phyloP scores from a whole-genome alignment of 2,113 vertebrate genomes.

The Petaurus breviceps region DNA sequence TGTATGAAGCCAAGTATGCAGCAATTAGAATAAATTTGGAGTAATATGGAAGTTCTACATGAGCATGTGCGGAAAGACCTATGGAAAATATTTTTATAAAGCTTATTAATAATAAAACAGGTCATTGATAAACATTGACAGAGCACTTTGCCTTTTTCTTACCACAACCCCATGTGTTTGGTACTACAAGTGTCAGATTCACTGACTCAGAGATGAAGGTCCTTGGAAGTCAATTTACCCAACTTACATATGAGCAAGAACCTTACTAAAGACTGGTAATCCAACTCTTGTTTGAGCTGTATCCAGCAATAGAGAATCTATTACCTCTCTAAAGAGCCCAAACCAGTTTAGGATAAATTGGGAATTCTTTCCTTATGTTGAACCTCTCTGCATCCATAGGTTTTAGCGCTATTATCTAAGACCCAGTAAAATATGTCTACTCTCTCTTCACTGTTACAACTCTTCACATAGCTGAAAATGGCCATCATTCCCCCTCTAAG shows the following conservation, averaged over 20 bases:
- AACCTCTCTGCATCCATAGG: not conserved
- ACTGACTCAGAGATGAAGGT: not conserved
- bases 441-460: not conserved
- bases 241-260: not conserved
- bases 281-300: not conserved
- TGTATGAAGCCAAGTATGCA: conserved; percentile 97
- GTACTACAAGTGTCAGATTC: not conserved
- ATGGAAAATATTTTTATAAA: conserved; percentile 33
- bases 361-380: not conserved
- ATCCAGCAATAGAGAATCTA: not conserved
- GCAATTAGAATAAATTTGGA: conserved; percentile 98
- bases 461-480: not conserved
- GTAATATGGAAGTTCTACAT: conserved; percentile 97
- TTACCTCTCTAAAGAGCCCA: not conserved
- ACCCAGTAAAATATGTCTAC: not conserved
- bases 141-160: not conserved
- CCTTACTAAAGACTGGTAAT: not conserved
- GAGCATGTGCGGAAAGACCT: conserved; percentile 95
- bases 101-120: not conserved
- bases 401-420: not conserved
- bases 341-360: not conserved
- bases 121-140: not conserved
- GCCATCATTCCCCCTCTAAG: not conserved
- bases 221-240: not conserved
- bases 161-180: not conserved